Evolutionary conservation across 2,888 invertebrate species (phyloP).

Genomic region (Matsumyia berberina): DNA sequence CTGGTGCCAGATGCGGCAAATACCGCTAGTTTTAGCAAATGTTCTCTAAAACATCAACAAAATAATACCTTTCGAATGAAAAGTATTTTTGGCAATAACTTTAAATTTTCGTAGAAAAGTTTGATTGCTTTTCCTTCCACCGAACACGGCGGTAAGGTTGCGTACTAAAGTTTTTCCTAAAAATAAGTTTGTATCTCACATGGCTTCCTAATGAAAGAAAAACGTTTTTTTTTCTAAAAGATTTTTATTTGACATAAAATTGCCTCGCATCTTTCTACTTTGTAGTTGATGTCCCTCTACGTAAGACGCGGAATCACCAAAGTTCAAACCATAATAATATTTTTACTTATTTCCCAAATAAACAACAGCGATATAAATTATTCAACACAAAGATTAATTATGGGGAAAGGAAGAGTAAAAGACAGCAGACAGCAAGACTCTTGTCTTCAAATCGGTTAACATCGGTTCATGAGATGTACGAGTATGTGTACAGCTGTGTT

Average conservation of each 20-base stretch:
- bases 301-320: slow-evolving; percentile 41
- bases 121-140: slow-evolving; percentile 5
- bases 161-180: slow-evolving; percentile 36
- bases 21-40: slow-evolving; percentile 17
- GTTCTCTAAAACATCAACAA: slow-evolving; percentile 39
- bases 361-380: neutral
- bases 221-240: too few species aligned
- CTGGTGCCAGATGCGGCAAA: slow-evolving; percentile 44
- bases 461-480: neutral
- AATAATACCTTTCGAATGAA: slow-evolving; percentile 15
- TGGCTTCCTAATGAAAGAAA: too few species aligned
- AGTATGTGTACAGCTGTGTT: too few species aligned
- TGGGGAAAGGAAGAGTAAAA: neutral
- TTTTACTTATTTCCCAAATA: neutral
- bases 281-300: neutral
- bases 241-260: slow-evolving; percentile 8
- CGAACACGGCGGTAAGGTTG: slow-evolving; percentile 35
- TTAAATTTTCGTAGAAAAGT: slow-evolving; percentile 7
- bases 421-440: slow-evolving; percentile 27
- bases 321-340: slow-evolving; percentile 15
- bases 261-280: neutral
- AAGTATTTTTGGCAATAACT: slow-evolving; percentile 20
- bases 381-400: neutral
- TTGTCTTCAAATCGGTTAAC: slow-evolving; percentile 12
- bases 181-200: slow-evolving; percentile 19